A percentile compares a stretch with the other conserved stretches of the same genome.
Evolutionary conservation across 2,113 vertebrate genomes (phyloP).

Genomic region (Rhombomys opimus): DNA sequence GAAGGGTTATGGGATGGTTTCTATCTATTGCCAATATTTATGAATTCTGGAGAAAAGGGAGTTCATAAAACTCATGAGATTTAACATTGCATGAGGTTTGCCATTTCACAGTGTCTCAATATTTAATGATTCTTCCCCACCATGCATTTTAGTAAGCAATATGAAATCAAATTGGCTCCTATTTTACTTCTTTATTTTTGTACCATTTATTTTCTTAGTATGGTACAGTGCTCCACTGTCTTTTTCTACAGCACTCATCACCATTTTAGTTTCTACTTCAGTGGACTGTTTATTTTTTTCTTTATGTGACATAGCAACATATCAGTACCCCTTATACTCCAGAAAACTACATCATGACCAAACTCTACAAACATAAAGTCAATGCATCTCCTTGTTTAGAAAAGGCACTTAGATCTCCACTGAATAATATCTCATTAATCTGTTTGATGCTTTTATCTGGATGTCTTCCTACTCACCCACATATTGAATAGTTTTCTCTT

Average conservation of each 20-base stretch:
- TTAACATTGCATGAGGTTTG: not conserved
- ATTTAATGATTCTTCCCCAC: not conserved
- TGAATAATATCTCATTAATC: not conserved
- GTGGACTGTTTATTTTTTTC: not conserved
- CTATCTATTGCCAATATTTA: not conserved
- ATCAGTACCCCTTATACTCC: fast-evolving
- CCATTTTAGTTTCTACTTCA: not conserved
- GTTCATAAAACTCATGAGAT: not conserved
- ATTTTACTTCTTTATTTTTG: not conserved
- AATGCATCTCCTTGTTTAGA: not conserved
- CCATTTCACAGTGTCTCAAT: not conserved
- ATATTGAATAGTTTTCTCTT: conserved; percentile 1
- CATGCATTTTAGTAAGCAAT: not conserved
- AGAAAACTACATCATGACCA: not conserved
- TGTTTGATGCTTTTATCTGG: not conserved
- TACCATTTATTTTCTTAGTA: not conserved
- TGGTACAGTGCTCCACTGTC: not conserved
- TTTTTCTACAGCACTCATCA: not conserved
- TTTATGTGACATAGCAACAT: not conserved
- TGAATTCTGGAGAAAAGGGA: not conserved
- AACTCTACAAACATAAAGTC: not conserved
- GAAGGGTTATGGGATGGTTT: fast-evolving
- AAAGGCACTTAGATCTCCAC: not conserved
- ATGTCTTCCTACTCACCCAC: not conserved
- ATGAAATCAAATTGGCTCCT: too few relatives aligned